phyloP scores from a whole-genome alignment of 2,888 invertebrate genomes.

The Synanthedon myopaeformis region DNA sequence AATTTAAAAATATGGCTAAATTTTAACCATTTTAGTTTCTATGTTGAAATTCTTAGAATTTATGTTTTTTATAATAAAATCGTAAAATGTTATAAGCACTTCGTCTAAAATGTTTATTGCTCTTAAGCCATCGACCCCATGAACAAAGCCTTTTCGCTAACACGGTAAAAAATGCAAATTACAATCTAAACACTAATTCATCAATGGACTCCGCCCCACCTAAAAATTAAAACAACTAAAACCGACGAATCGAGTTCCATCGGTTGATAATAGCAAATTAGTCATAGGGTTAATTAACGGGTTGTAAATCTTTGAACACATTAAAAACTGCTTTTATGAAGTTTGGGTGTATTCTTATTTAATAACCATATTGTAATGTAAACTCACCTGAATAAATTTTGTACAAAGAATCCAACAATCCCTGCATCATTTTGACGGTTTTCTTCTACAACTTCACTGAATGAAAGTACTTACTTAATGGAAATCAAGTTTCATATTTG shows the following conservation, averaged over 20 bases:
- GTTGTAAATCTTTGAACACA: not conserved
- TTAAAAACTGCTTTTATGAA: no score
- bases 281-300: not conserved
- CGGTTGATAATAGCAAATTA: conserved; percentile 28
- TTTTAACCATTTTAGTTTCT: no score
- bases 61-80: no score
- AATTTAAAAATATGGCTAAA: no score
- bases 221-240: conserved; percentile 8
- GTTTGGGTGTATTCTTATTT: no score
- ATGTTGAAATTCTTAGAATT: no score
- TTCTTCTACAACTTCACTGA: conserved; percentile 1
- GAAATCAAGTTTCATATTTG: not conserved
- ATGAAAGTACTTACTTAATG: not conserved
- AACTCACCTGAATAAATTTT: conserved; percentile 60
- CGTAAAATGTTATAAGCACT: no score
- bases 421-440: conserved; percentile 60
- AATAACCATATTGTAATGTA: no score
- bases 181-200: conserved; percentile 46
- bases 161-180: conserved; percentile 43
- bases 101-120: no score
- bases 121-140: not conserved
- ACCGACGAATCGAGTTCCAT: conserved; percentile 17
- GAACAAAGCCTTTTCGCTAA: not conserved
- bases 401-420: conserved; percentile 57
- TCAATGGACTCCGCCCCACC: conserved; percentile 33